phyloP scores from a whole-genome alignment of 2,113 vertebrate species.

The Capreolus pygargus region DNA sequence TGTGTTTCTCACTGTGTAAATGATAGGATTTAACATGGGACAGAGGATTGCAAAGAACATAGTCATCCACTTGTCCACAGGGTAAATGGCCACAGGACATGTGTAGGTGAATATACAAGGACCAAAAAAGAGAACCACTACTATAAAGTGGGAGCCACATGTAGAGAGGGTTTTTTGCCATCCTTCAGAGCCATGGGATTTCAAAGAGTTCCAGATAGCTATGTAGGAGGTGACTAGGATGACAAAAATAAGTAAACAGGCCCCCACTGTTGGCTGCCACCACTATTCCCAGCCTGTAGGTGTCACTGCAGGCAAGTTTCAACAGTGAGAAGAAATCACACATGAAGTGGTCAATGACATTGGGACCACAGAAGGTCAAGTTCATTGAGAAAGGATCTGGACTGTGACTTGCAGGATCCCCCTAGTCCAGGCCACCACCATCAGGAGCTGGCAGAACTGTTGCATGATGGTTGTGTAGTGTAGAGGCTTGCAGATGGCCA shows the following conservation, averaged over 20 bases:
- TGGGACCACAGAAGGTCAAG: not conserved
- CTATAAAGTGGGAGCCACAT: not conserved
- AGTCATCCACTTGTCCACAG: not conserved
- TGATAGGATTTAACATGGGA: not conserved
- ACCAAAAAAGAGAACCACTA: not conserved
- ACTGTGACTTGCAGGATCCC: not conserved
- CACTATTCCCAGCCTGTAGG: not conserved
- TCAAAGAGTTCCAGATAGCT: not conserved
- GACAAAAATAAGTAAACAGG: not conserved
- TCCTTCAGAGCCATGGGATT: not conserved
- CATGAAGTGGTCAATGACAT: not conserved
- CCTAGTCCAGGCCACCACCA: not conserved
- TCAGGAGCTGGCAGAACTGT: conserved; percentile 1
- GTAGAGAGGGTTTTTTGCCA: not conserved
- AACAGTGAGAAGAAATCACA: not conserved
- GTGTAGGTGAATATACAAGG: not conserved
- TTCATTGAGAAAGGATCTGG: not conserved
- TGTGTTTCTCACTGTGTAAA: not conserved
- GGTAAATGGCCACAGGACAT: not conserved
- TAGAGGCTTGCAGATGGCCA: conserved; percentile 67
- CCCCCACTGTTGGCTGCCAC: not conserved
- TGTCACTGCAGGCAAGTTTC: not conserved
- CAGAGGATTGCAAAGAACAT: not conserved
- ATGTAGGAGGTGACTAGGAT: not conserved
- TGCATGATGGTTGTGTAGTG: conserved; percentile 60